Conservation (phyloP, 2,797 vertebrate genomes). For the Cryptoprocta ferox region DNA sequence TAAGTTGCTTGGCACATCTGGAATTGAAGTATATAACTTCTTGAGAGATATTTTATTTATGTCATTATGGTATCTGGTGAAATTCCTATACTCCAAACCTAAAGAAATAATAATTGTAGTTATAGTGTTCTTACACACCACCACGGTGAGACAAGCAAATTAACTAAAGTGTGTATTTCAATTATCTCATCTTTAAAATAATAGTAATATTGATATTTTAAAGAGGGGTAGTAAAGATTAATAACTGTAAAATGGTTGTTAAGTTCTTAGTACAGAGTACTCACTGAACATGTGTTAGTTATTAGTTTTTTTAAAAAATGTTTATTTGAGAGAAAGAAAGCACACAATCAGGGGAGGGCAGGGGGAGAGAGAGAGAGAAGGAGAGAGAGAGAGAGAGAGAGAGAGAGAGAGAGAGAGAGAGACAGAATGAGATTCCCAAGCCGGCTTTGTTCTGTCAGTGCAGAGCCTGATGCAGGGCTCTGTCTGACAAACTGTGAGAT, state of each 20-base stretch:
- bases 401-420: too few relatives aligned
- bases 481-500: too few relatives aligned
- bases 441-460: too few relatives aligned
- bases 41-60: not conserved
- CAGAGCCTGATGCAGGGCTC: too few relatives aligned
- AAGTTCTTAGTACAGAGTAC: not conserved
- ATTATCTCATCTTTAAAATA: not conserved
- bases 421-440: too few relatives aligned
- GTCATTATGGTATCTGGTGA: not conserved
- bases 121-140: not conserved
- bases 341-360: too few relatives aligned
- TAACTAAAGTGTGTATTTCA: not conserved
- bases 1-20: not conserved
- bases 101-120: not conserved
- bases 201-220: not conserved
- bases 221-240: not conserved
- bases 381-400: too few relatives aligned
- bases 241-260: not conserved
- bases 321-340: too few relatives aligned
- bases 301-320: not conserved
- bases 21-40: not conserved
- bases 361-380: too few relatives aligned
- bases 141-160: not conserved
- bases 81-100: not conserved
- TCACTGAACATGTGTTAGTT: not conserved